phyloP scores from a whole-genome alignment of 2,113 vertebrate genomes.

The Carollia perspicillata region DNA sequence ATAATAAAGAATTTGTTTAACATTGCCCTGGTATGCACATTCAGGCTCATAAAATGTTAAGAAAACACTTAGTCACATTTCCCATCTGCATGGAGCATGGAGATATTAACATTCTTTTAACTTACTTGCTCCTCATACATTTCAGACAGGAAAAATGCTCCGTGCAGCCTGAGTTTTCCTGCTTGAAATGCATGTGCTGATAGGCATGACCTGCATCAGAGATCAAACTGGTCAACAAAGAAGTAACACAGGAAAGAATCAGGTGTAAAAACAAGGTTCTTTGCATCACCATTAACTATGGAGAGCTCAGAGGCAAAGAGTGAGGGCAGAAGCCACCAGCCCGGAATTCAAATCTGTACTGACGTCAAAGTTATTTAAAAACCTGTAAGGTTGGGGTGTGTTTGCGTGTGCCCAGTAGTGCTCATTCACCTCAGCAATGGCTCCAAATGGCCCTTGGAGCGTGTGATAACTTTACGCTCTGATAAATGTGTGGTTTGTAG shows the following conservation, averaged over 20 bases:
- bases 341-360: background rate
- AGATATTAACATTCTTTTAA: background rate
- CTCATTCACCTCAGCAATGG: background rate
- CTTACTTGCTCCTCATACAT: background rate
- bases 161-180: background rate
- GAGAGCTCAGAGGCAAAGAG: background rate
- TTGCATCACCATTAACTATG: background rate
- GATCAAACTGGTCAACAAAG: background rate
- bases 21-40: background rate
- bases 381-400: background rate
- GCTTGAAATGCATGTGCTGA: background rate
- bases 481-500: background rate
- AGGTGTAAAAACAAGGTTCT: background rate
- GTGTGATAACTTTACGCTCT: background rate
- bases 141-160: background rate
- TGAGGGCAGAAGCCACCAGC: background rate
- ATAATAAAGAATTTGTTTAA: background rate
- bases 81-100: background rate
- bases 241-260: background rate
- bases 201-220: background rate
- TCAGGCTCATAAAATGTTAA: background rate
- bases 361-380: background rate
- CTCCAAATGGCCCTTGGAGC: background rate
- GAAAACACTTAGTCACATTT: background rate
- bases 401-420: background rate